phyloP scores from a whole-genome alignment of 2,888 invertebrate genomes.

The Drosophila subquinaria region DNA sequence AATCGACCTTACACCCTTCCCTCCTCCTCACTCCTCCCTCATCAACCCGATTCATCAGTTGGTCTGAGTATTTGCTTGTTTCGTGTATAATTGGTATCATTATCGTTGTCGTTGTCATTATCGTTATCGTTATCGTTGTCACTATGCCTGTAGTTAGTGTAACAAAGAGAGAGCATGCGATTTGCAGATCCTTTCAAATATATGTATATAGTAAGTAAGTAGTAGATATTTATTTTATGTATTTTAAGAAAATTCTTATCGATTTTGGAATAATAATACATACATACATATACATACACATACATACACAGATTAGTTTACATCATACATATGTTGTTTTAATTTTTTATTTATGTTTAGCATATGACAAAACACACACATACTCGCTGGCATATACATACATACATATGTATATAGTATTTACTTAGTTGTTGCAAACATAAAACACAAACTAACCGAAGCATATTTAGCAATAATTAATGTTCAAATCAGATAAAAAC shows the following conservation, averaged over 20 bases:
- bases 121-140: conserved; percentile 29
- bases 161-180: conserved; percentile 48
- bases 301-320: conserved; percentile 41
- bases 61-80: conserved; percentile 19
- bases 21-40: not conserved
- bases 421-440: conserved; percentile 5
- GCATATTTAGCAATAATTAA: not conserved
- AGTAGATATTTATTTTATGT: not conserved
- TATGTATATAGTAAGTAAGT: not conserved
- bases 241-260: conserved; percentile 16
- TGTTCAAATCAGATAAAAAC: not conserved
- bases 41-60: not conserved
- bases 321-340: conserved; percentile 13
- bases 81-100: conserved; percentile 32
- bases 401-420: no score
- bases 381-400: conserved; percentile 7
- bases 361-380: no score
- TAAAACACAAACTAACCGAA: conserved; percentile 6
- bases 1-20: no score
- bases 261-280: conserved; percentile 52
- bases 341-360: not conserved
- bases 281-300: conserved; percentile 46
- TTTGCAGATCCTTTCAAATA: conserved; percentile 10
- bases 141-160: conserved; percentile 14
- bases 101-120: conserved; percentile 26